Base-by-base conservation (phyloP, 1,140 invertebrate genomes). In the Octopus bimaculoides region DNA sequence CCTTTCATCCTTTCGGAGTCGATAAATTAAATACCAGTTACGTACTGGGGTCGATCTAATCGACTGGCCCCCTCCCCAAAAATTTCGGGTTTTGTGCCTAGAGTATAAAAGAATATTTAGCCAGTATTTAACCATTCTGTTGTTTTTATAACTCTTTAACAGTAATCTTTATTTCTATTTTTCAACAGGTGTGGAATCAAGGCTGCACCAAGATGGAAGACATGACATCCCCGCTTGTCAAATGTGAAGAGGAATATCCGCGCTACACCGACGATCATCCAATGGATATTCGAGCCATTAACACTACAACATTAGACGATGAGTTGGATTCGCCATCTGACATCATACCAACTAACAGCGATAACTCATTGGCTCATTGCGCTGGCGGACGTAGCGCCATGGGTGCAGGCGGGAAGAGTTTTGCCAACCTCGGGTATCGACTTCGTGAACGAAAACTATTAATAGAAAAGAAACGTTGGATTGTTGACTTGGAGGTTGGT, bases 371-470 rank as follows among this genome's bases (percentile, higher is more conserved):
- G 74, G 74, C 52, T 5, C 73, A 12, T 10, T 14, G 66, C 66
- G 66, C 17, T 14, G 66, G 66, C 66, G 66, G 66, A n/a, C 17
- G 66, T 20, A 20, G 66, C 26, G 26, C 66, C 17, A 14, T 71
- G 17, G 66, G 66, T 20, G 66, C 17, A 0, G 66, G 17, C 66
- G 14, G 66, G 8, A 75, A 75, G 52, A 75, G 8, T 20, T 75
- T 75, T 52, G 80, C 78, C 52, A 81, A 85, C 75, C 82, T 87
- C 56, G 86, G 87, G 52, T 83, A 84, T 73, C 81, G 87, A 55
- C 80, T 87, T 74, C 82, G 85, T 54, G 81, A 80, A 77, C 81
- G 87, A 74, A 86, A 86, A 75, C 85, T 86, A 78, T 78, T 87
- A 8, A 83, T 87, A 7, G 81, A 82, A 8, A 80, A 83, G 52